Evolutionary conservation across 2,888 invertebrate genomes (phyloP).

Genomic region (Drosophila planitibia): DNA sequence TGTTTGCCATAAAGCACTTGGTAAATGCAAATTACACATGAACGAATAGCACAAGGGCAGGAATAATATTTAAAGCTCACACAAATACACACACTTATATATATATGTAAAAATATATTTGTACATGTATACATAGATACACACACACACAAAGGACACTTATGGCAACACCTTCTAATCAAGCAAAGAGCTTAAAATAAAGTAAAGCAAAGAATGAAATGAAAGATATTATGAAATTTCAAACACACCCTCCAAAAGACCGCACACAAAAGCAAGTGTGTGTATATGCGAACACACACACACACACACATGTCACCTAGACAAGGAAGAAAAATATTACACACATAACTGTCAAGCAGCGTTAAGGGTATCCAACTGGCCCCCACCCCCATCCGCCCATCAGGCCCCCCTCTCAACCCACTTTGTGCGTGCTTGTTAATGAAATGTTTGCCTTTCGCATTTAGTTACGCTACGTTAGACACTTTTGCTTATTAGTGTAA

Average conservation of each 20-base stretch:
- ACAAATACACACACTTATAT: conserved; percentile 11
- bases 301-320: conserved; percentile 28
- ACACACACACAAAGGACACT: conserved; percentile 56
- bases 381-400: neutral
- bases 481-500: conserved; percentile 81
- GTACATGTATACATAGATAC: neutral
- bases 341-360: conserved; percentile 74
- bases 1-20: conserved; percentile 61
- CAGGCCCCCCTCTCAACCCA: conserved; percentile 3
- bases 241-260: conserved; percentile 66
- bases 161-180: conserved; percentile 81
- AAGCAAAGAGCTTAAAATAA: conserved; percentile 81
- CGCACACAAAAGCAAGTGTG: conserved; percentile 18
- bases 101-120: neutral
- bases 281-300: conserved; percentile 25
- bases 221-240: conserved; percentile 80
- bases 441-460: conserved; percentile 81
- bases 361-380: conserved; percentile 27
- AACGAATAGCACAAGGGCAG: conserved; percentile 57
- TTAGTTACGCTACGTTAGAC: conserved; percentile 80
- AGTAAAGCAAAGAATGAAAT: conserved; percentile 80
- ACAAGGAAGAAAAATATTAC: conserved; percentile 62
- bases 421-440: conserved; percentile 77
- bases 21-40: conserved; percentile 77
- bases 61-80: conserved; percentile 62